Conservation (phyloP, 1,140 invertebrate species). For the Bombus vancouverensis region DNA sequence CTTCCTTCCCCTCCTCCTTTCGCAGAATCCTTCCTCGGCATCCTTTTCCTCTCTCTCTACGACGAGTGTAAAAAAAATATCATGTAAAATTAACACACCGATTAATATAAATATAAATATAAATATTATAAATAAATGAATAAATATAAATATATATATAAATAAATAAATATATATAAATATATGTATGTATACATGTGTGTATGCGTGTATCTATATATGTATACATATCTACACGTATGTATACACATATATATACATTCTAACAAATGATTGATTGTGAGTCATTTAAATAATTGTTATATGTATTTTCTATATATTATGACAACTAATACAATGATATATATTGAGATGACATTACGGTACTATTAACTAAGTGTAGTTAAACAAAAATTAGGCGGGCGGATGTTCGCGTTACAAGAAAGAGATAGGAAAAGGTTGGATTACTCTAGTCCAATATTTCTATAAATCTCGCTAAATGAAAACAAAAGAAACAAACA, state of each 20-base stretch:
- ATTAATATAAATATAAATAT: constrained; percentile 70
- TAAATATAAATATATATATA: constrained; percentile 66
- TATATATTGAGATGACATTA: constrained; percentile 79
- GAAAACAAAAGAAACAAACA: constrained; percentile 2
- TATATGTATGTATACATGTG: constrained; percentile 69
- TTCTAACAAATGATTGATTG: constrained; percentile 77
- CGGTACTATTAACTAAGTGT: constrained; percentile 80
- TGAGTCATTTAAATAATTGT: constrained; percentile 82
- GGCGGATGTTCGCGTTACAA: constrained; percentile 61
- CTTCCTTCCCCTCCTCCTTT: constrained; percentile 21
- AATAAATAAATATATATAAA: constrained; percentile 69
- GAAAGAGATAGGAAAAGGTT: constrained; percentile 56
- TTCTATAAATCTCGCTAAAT: constrained; percentile 74
- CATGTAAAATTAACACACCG: constrained; percentile 78
- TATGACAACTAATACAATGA: constrained; percentile 75
- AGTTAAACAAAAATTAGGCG: constrained; percentile 75
- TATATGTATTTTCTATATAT: constrained; percentile 82
- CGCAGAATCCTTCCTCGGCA: constrained; percentile 62
- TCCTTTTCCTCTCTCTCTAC: constrained; percentile 74
- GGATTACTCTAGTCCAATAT: constrained; percentile 75
- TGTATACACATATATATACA: constrained; percentile 53
- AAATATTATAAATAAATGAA: constrained; percentile 69
- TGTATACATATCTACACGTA: constrained; percentile 39
- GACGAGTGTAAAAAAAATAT: constrained; percentile 79
- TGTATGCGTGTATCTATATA: constrained; percentile 54